Evolutionary conservation across 2,888 invertebrate genomes (phyloP).

Genomic region (Bimastos eiseni): DNA sequence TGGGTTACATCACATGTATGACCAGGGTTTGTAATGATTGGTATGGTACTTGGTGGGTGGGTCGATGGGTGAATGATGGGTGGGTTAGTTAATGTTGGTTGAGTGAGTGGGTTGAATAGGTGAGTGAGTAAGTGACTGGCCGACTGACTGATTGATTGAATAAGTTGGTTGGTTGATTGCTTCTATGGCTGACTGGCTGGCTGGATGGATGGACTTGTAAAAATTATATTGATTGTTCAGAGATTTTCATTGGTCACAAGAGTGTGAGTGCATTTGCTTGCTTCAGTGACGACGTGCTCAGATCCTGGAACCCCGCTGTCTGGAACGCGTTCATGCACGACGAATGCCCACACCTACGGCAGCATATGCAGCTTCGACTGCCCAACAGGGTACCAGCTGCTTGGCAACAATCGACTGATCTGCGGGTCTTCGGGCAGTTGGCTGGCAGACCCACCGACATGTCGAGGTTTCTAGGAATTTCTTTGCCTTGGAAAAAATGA

Average conservation of each 20-base stretch:
- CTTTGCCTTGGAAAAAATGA: background rate
- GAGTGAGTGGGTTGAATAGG: too few species aligned
- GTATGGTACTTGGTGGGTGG: background rate
- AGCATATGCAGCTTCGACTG: conserved; percentile 43
- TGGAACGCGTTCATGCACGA: conserved; percentile 40
- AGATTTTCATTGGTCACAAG: background rate
- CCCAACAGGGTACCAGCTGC: conserved; percentile 39
- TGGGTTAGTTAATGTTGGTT: too few species aligned
- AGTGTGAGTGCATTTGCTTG: background rate
- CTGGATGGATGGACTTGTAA: background rate
- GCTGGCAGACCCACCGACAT: conserved; percentile 27
- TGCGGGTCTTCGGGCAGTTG: conserved; percentile 32
- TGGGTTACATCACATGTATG: too few species aligned
- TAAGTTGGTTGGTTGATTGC: background rate
- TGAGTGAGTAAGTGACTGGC: background rate
- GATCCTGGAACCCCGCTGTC: conserved; percentile 45
- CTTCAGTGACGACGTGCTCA: conserved; percentile 41
- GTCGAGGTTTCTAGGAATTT: conserved; percentile 34
- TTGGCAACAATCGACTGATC: conserved; percentile 38
- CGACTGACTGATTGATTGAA: background rate
- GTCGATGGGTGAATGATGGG: too few species aligned
- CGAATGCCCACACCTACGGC: conserved; percentile 42
- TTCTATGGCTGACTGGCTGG: background rate
- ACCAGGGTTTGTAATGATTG: too few species aligned
- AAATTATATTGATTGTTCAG: background rate